A percentile compares a stretch with the other conserved stretches of the same genome.
Evolutionary conservation across 2,113 vertebrate species (phyloP).

Genomic region (Ginglymostoma cirratum): DNA sequence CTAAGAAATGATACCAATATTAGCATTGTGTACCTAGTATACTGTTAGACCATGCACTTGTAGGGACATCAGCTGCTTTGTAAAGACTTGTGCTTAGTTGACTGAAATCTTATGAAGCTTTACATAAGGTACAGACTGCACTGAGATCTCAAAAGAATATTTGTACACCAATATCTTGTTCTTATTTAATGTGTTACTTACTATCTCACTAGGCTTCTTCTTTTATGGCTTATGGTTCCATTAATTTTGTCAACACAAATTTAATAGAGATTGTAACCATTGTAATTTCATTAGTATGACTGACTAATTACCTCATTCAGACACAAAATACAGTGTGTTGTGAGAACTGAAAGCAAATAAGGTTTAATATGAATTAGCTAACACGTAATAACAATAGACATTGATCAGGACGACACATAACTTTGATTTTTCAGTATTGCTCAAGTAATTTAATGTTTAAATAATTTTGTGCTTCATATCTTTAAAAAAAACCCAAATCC

Average conservation of each 20-base stretch:
- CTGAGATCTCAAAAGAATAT: background rate
- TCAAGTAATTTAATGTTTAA: background rate
- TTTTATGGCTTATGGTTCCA: background rate
- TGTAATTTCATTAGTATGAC: background rate
- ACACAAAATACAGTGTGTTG: background rate
- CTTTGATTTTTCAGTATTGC: background rate
- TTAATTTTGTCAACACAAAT: background rate
- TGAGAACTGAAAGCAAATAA: background rate
- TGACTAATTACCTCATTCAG: background rate
- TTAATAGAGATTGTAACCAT: background rate
- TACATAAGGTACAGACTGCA: background rate
- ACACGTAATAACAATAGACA: background rate
- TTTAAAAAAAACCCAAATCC: background rate
- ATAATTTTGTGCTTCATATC: background rate
- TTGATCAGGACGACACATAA: background rate
- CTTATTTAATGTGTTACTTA: background rate
- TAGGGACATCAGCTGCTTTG: background rate
- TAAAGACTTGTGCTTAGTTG: background rate
- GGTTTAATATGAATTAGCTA: background rate
- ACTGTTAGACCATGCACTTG: background rate
- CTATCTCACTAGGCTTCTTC: background rate
- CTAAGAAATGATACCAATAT: slow-evolving; percentile 12
- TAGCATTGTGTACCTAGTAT: background rate
- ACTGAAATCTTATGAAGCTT: background rate
- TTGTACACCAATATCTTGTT: background rate